Percentiles rank a stretch among this genome's conserved stretches.
Evolutionary conservation across 1,140 invertebrate species (phyloP).

Genomic region (Camponotus floridanus): DNA sequence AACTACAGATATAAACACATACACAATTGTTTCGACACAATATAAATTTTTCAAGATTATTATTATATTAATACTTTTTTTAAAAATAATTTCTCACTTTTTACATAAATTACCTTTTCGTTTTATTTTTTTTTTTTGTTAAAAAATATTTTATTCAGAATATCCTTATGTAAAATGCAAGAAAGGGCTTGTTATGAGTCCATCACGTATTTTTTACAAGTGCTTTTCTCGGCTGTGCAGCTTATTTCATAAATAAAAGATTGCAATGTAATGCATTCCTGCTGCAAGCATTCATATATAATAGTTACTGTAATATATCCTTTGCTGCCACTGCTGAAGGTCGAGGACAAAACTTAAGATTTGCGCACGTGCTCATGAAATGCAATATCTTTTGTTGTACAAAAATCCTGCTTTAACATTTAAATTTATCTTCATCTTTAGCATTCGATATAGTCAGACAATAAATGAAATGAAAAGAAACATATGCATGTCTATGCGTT

Average conservation of each 20-base stretch:
- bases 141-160: not conserved
- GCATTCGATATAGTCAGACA: not conserved
- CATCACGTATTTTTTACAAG: slow-evolving; percentile 21
- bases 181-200: not conserved
- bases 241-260: not conserved
- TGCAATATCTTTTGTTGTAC: not conserved
- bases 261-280: slow-evolving; percentile 8
- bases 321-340: slow-evolving; percentile 1
- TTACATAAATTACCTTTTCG: not conserved
- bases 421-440: not conserved
- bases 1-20: not conserved
- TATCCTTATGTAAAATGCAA: slow-evolving; percentile 31
- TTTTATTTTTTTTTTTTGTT: not conserved
- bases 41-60: not conserved
- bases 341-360: slow-evolving; percentile 31
- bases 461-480: slow-evolving; percentile 36
- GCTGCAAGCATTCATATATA: slow-evolving; percentile 25
- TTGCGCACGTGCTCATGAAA: not conserved
- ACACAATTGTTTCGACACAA: not conserved
- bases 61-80: not conserved
- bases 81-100: not conserved
- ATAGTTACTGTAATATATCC: slow-evolving; percentile 6
- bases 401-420: not conserved
- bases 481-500: not conserved
- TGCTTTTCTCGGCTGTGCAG: not conserved